Evolutionary conservation across 2,113 vertebrate genomes (phyloP).

Genomic region (Mastomys coucha): DNA sequence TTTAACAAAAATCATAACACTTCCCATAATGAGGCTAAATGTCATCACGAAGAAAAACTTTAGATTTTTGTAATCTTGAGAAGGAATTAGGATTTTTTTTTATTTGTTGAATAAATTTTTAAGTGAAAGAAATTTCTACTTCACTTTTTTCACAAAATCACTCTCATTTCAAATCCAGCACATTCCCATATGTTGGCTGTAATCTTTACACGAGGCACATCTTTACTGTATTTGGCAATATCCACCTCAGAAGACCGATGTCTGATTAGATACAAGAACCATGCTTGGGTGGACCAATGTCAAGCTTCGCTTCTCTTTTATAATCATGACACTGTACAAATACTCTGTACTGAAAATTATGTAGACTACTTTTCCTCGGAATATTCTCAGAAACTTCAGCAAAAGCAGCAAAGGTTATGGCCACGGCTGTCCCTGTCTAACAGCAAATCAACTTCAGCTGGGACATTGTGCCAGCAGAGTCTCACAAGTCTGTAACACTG

Average conservation of each 20-base stretch:
- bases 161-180: conserved; percentile 3
- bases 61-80: not conserved
- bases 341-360: not conserved
- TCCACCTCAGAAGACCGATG: not conserved
- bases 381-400: not conserved
- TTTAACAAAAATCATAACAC: conserved; percentile 51
- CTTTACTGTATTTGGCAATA: not conserved
- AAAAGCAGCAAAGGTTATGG: conserved; percentile 10
- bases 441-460: not conserved
- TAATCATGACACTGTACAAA: not conserved
- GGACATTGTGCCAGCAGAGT: not conserved
- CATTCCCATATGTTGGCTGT: not conserved
- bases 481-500: not conserved
- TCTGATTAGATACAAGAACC: not conserved
- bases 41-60: conserved; percentile 4
- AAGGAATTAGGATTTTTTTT: conserved; percentile 19
- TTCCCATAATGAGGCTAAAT: conserved; percentile 17
- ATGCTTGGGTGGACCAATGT: not conserved
- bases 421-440: not conserved
- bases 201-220: not conserved
- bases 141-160: conserved; percentile 29
- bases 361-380: not conserved
- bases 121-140: conserved; percentile 4
- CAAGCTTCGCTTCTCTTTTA: not conserved
- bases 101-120: conserved; percentile 40